Conservation (phyloP, 64 coral and sea anemone species). For the Platygyra sinensis region DNA sequence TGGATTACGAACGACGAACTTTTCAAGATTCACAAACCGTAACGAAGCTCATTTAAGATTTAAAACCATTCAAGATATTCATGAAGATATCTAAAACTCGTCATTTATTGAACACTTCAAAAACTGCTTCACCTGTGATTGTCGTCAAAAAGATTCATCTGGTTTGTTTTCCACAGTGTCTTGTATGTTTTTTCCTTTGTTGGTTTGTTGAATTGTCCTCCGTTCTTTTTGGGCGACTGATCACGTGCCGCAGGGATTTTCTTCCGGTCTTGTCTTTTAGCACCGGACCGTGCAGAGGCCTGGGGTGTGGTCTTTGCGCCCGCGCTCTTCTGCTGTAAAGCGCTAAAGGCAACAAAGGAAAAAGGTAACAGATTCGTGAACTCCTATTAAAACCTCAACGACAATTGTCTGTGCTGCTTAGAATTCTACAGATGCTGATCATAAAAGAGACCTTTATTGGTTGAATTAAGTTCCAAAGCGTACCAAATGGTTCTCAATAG, state of each 20-base stretch:
- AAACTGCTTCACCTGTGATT: not conserved
- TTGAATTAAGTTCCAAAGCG: no score
- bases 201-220: not conserved
- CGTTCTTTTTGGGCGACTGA: not conserved
- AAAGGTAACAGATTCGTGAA: not conserved
- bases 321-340: not conserved
- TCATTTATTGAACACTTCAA: not conserved
- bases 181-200: conserved; percentile 7
- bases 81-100: not conserved
- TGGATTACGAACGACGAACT: no score
- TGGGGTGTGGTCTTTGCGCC: not conserved
- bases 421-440: no score
- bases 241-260: not conserved
- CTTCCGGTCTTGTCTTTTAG: not conserved
- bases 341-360: not conserved
- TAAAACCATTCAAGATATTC: no score
- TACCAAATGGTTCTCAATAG: no score
- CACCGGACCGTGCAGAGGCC: not conserved
- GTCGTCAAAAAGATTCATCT: conserved; percentile 4
- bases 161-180: conserved; percentile 37
- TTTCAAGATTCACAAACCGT: no score
- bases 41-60: no score
- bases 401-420: no score
- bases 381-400: no score
- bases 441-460: no score